phyloP scores from a whole-genome alignment of 1,140 invertebrate species.

The Papilio dardanus region DNA sequence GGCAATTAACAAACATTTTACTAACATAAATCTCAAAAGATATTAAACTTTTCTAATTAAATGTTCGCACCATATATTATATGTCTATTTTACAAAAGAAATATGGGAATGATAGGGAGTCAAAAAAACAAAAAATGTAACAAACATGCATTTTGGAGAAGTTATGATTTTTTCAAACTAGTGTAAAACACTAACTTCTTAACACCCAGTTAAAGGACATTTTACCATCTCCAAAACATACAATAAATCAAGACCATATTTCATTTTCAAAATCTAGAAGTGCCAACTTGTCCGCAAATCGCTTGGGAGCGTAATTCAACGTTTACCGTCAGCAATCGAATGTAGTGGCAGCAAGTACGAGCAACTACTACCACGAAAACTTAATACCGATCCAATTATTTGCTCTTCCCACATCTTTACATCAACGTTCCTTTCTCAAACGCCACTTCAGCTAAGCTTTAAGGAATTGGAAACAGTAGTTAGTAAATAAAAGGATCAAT shows the following conservation, averaged over 20 bases:
- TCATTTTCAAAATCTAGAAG: constrained; percentile 10
- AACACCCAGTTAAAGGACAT: too few species aligned
- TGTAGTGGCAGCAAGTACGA: not conserved
- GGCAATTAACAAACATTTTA: not conserved
- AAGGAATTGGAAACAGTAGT: not conserved
- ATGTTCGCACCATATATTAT: too few species aligned
- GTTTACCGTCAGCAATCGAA: constrained; percentile 9
- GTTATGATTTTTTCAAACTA: too few species aligned
- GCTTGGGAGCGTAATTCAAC: not conserved
- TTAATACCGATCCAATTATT: constrained; percentile 10
- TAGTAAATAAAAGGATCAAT: too few species aligned
- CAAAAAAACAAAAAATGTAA: too few species aligned
- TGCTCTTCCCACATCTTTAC: constrained; percentile 3
- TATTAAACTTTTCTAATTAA: constrained; percentile 20
- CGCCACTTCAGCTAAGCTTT: not conserved
- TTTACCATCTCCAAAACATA: too few species aligned
- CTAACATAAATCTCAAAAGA: constrained; percentile 7
- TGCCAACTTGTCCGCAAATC: not conserved
- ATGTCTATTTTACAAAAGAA: too few species aligned
- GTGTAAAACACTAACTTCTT: too few species aligned
- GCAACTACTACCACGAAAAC: not conserved
- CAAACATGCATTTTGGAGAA: too few species aligned
- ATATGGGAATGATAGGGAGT: too few species aligned
- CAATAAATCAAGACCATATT: too few species aligned
- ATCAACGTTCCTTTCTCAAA: not conserved